These are phyloP conservation scores for Synchiropus splendidus DNA, from an alignment of 2,113 vertebrate genomes.

Conservation along the genomic window DNA sequence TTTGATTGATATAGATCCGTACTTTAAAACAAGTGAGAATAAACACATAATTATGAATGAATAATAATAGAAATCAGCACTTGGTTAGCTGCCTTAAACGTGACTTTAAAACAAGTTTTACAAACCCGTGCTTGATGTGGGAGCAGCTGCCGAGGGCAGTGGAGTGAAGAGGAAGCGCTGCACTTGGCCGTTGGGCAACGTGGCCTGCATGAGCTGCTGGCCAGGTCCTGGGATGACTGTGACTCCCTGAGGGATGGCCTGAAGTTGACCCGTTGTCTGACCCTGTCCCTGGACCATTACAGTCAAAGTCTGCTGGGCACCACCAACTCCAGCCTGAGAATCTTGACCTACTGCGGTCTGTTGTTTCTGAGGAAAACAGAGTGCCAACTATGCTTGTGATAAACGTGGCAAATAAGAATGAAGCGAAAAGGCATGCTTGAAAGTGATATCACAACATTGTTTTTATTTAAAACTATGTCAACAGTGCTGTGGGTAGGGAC, in stretches of 20 bases:
- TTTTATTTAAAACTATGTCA: neutral
- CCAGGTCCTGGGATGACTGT: slow-evolving; percentile 93
- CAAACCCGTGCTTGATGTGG: slow-evolving; percentile 47
- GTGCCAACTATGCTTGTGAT: neutral
- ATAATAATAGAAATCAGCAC: too few species aligned
- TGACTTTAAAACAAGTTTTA: neutral
- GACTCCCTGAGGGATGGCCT: slow-evolving; percentile 93
- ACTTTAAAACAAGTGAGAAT: too few species aligned
- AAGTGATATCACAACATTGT: neutral
- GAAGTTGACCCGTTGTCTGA: slow-evolving; percentile 92
- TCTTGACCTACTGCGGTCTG: slow-evolving; percentile 46
- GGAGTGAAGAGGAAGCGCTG: slow-evolving; percentile 97
- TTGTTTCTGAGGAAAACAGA: slow-evolving; percentile 46
- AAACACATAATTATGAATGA: too few species aligned
- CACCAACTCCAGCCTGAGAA: slow-evolving; percentile 40
- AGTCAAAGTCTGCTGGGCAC: slow-evolving; percentile 84
- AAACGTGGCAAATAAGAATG: too few species aligned
- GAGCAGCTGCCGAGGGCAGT: slow-evolving; percentile 60
- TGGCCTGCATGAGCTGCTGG: slow-evolving; percentile 97
- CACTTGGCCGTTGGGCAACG: slow-evolving; percentile 92
- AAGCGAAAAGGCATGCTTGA: too few species aligned
- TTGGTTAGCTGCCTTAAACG: too few species aligned
- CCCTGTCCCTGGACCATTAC: slow-evolving; percentile 98
- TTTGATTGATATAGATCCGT: too few species aligned
- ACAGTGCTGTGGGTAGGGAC: neutral